Base-by-base conservation (phyloP, 2,888 invertebrate species). In the Trilocha varians region DNA sequence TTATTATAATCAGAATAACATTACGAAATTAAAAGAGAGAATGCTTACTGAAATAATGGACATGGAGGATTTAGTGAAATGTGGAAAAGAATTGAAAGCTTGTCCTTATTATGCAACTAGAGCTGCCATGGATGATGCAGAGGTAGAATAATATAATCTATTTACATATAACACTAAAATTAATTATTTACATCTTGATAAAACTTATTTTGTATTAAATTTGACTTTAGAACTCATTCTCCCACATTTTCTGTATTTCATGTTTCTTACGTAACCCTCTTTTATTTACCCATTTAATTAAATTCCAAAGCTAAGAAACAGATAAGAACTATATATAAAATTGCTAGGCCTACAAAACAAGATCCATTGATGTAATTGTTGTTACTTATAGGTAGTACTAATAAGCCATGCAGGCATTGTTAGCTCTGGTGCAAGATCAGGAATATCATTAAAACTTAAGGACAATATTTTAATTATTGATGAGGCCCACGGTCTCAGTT, bases 101-200 rank as follows among this genome's bases (percentile, higher is more conserved):
- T 99, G 99, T 75, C 96, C 98, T 0, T 99, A 99, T 84, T 99
- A 98, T 76, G 94, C 96, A 0, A 89, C 94, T 1, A 88, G 98
- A 57, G 89, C 90, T 65, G 93, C 97, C 3, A 85, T 95, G 16
- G 89, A 91, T 49, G 91, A 94, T 68, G 94, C 97, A 6, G 94
- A 99, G 89, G 87, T 87, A 57, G 3, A 9, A 25, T 25, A 25
- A 25, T 25, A 25, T 2, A 25, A 25, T 25, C 6, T 25, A n/a
- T n/a, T n/a, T n/a, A n/a, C n/a, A n/a, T n/a, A n/a, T n/a, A n/a
- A n/a, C n/a, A n/a, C n/a, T n/a, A n/a, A n/a, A n/a, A n/a, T n/a
- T n/a, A n/a, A n/a, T n/a, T n/a, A n/a, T n/a, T n/a, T n/a, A n/a
- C n/a, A n/a, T n/a, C n/a, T n/a, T n/a, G n/a, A n/a, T n/a, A n/a